Conservation (phyloP, 2,888 invertebrate genomes). For the Microctonus brassicae region DNA sequence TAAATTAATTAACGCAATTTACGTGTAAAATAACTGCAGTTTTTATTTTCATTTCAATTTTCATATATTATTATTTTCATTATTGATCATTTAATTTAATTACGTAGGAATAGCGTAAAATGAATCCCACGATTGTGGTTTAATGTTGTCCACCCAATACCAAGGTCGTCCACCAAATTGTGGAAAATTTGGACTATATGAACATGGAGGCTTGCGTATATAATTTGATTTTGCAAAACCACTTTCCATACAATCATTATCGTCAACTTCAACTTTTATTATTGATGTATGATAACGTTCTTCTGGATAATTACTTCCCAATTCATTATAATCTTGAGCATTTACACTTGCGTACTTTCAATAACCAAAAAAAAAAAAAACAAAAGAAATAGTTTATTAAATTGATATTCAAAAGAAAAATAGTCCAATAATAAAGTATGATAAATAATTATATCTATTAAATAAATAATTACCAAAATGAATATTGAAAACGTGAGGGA, state of each 20-base stretch:
- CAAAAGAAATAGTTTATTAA: no score
- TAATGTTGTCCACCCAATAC: slow-evolving; percentile 31
- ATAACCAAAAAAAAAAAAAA: neutral
- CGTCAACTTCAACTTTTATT: slow-evolving; percentile 34
- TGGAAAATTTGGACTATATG: slow-evolving; percentile 26
- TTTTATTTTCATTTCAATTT: neutral
- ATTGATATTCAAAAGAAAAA: slow-evolving; percentile 39
- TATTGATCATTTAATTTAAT: neutral
- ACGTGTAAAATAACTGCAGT: neutral
- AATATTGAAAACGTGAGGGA: slow-evolving; percentile 8
- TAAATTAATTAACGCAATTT: slow-evolving; percentile 19
- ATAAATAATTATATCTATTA: neutral
- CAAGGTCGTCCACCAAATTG: slow-evolving; percentile 35
- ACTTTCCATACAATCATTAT: slow-evolving; percentile 39
- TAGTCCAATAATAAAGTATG: neutral
- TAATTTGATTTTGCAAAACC: slow-evolving; percentile 6
- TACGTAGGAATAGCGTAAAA: slow-evolving; percentile 16
- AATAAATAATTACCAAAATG: neutral
- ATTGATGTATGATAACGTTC: neutral
- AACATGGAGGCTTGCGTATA: slow-evolving; percentile 38
- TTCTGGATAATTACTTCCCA: neutral
- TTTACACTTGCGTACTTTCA: neutral
- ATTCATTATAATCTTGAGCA: neutral
- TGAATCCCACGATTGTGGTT: slow-evolving; percentile 35
- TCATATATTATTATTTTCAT: neutral